Percentiles rank a stretch among this genome's conserved stretches.
These are phyloP conservation scores for Drosophila mercatorum DNA, from an alignment of 2,888 invertebrate genomes.

Conservation along the genomic window DNA sequence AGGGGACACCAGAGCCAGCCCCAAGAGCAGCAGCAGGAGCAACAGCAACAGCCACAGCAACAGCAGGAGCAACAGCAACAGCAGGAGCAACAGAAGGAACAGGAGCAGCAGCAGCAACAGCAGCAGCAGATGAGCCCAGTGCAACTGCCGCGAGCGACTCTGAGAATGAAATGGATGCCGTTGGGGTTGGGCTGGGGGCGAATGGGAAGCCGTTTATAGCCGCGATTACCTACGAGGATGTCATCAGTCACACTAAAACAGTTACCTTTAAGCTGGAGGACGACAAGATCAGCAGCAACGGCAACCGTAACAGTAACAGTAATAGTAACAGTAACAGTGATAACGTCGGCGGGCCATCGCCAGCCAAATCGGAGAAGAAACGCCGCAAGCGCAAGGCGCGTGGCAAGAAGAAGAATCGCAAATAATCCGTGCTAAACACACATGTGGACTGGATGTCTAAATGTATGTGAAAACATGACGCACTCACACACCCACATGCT, in stretches of 20 bases:
- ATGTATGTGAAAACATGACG: background rate
- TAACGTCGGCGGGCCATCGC: background rate
- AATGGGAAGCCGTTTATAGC: background rate
- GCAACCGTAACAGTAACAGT: background rate
- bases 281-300: background rate
- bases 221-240: slow-evolving; percentile 43
- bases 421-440: slow-evolving; percentile 5
- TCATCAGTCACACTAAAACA: slow-evolving; percentile 6
- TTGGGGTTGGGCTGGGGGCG: background rate
- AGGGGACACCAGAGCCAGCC: background rate
- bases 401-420: slow-evolving; percentile 35
- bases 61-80: background rate
- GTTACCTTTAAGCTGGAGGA: slow-evolving; percentile 16
- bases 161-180: background rate
- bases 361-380: background rate
- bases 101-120: background rate
- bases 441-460: too few relatives aligned
- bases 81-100: background rate
- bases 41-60: background rate
- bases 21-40: background rate
- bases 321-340: background rate
- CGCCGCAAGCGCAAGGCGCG: slow-evolving; percentile 16
- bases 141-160: background rate
- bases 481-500: background rate
- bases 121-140: background rate